phyloP scores from a whole-genome alignment of 1,140 invertebrate genomes.

The Eurosta solidaginis region DNA sequence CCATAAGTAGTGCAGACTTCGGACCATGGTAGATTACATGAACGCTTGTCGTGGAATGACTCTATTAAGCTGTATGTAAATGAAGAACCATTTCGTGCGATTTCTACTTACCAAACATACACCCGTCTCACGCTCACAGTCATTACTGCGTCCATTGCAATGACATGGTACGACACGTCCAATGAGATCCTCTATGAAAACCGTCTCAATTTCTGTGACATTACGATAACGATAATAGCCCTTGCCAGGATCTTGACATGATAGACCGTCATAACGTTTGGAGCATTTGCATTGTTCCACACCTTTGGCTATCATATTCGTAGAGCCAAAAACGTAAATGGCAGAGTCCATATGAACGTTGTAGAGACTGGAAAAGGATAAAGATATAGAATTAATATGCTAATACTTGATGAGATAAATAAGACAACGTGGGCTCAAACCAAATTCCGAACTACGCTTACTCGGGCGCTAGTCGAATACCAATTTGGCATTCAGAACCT shows the following conservation, averaged over 20 bases:
- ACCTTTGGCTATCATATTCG: constrained; percentile 71
- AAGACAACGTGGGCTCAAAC: too few species aligned
- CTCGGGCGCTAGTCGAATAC: too few species aligned
- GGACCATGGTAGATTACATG: too few species aligned
- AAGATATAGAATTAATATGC: background rate
- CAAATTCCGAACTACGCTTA: too few species aligned
- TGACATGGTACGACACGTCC: constrained; percentile 80
- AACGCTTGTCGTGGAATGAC: too few species aligned
- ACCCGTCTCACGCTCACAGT: constrained; percentile 85
- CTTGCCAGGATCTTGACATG: constrained; percentile 84
- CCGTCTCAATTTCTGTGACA: constrained; percentile 56
- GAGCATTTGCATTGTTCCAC: constrained; percentile 91
- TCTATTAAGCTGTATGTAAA: too few species aligned
- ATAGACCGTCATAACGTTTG: constrained; percentile 74
- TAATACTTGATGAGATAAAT: too few species aligned
- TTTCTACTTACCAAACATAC: constrained; percentile 73
- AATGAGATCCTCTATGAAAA: constrained; percentile 66
- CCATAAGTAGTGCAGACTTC: too few species aligned
- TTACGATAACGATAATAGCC: constrained; percentile 82
- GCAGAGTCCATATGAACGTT: constrained; percentile 85
- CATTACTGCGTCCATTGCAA: constrained; percentile 79
- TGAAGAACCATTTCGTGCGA: background rate
- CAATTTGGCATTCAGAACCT: too few species aligned
- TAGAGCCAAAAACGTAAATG: constrained; percentile 66
- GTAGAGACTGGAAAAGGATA: constrained; percentile 41